Evolutionary conservation across 1,140 invertebrate species (phyloP), one percentile per base, ranked within the genome.

Genomic region (Meloidogyne floridensis): DNA sequence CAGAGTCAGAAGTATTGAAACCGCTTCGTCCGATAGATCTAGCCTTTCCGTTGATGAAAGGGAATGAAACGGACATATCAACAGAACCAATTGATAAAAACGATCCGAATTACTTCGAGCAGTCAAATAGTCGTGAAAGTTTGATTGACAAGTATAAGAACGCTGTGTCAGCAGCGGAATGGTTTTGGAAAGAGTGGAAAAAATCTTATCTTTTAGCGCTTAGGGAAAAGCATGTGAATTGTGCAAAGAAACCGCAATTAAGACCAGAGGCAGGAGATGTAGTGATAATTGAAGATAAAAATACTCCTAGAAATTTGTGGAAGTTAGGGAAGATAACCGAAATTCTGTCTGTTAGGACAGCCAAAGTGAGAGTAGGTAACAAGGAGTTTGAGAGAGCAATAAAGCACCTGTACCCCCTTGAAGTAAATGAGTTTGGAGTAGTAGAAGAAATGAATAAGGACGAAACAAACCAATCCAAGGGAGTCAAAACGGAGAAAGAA

Each of bases 161-260:
- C 13, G 72, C 72, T 11, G 51, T 73, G 72, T 13, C 42, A 15
- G 51, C 51, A 13, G 72, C 72, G 4, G 72, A 73, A 73, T 47
- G n/a, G 51, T 73, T 73, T 73, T 73, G 72, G 72, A 13, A 73
- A 73, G 51, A 15, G 1, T 73, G 72, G 72, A 73, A 73, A 73
- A 51, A 18, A 15, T 73, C 72, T 0, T 73, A 73, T 15, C n/a
- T 73, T 5, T 73, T 73, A 2, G n/a, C 13, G 1, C n/a, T 73
- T 6, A 11, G 72, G 3, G 72, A 73, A 18, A 11, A 18, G 0
- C 72, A 73, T 18, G 42, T 47, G 2, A 51, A 51, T 4, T 47
- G 51, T n/a, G 42, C 47, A 6, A 47, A 73, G 42, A 73, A 42
- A 73, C 72, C 72, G 4, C 42, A 51, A 1, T 47, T 47, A 2